Evolutionary conservation across 2,888 invertebrate species (phyloP).

Genomic region (Uropetala carovei): DNA sequence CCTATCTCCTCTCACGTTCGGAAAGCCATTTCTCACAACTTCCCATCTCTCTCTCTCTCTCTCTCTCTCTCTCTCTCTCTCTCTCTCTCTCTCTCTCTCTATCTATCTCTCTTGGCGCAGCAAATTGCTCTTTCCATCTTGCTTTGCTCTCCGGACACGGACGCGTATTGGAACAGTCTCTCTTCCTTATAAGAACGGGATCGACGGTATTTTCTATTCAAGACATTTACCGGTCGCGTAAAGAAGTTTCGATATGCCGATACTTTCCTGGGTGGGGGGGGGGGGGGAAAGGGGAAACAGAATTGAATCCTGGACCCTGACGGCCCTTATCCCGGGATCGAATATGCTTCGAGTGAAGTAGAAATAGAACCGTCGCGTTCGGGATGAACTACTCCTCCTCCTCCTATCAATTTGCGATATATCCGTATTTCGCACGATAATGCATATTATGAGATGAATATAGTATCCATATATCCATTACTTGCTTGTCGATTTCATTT

Average conservation of each 20-base stretch:
- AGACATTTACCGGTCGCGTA: not conserved
- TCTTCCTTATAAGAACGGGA: not conserved
- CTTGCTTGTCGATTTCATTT: no score
- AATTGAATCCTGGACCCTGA: no score
- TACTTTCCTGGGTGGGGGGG: not conserved
- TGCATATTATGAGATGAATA: no score
- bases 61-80: not conserved
- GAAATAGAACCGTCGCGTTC: no score
- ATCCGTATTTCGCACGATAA: no score
- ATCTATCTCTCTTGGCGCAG: no score
- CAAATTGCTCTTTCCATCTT: slow-evolving; percentile 17
- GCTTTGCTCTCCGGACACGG: slow-evolving; percentile 7
- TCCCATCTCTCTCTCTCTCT: not conserved
- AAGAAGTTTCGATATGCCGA: not conserved
- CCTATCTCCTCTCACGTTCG: not conserved
- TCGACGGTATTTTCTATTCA: not conserved
- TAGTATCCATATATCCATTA: no score
- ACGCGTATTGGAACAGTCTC: not conserved
- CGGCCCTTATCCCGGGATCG: no score
- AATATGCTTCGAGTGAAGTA: no score
- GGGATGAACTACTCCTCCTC: no score
- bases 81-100: not conserved
- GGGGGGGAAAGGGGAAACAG: not conserved
- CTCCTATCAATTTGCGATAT: no score
- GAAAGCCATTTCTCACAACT: not conserved